Conservation (phyloP, 2,113 vertebrate genomes). For the Vulpes lagopus region DNA sequence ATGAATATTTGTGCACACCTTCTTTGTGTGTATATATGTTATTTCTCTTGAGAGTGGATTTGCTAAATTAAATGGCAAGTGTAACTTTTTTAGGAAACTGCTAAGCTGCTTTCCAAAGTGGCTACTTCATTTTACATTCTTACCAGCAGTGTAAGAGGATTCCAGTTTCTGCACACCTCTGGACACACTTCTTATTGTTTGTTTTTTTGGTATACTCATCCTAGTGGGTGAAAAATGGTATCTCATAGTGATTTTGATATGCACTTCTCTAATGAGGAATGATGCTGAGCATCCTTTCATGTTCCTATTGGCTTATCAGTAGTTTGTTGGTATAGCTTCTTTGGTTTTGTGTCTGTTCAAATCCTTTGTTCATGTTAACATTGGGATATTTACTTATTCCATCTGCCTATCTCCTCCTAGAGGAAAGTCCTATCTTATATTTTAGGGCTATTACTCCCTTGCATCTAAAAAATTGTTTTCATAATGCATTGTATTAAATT, state of each 20-base stretch:
- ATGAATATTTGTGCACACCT: neutral
- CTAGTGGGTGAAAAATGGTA: neutral
- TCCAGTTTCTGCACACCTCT: neutral
- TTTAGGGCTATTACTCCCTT: neutral
- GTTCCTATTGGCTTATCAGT: neutral
- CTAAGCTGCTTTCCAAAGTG: neutral
- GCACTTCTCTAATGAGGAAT: conserved; percentile 15
- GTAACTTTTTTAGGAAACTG: neutral
- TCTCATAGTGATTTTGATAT: neutral
- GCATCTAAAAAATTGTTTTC: neutral
- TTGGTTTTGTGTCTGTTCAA: neutral
- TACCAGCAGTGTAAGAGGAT: neutral
- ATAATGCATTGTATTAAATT: neutral
- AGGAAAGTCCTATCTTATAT: neutral
- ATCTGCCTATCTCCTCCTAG: neutral
- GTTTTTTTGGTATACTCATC: neutral
- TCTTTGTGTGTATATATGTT: neutral
- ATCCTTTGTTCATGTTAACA: conserved; percentile 4
- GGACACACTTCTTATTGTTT: neutral
- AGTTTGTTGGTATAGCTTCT: neutral
- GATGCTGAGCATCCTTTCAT: neutral
- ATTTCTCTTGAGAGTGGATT: conserved; percentile 1
- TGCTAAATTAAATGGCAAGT: neutral
- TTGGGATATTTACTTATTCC: conserved; percentile 26
- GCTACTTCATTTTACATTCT: neutral